phyloP scores from a whole-genome alignment of 2,113 vertebrate species.

The Cyanoramphus novaezelandiae region DNA sequence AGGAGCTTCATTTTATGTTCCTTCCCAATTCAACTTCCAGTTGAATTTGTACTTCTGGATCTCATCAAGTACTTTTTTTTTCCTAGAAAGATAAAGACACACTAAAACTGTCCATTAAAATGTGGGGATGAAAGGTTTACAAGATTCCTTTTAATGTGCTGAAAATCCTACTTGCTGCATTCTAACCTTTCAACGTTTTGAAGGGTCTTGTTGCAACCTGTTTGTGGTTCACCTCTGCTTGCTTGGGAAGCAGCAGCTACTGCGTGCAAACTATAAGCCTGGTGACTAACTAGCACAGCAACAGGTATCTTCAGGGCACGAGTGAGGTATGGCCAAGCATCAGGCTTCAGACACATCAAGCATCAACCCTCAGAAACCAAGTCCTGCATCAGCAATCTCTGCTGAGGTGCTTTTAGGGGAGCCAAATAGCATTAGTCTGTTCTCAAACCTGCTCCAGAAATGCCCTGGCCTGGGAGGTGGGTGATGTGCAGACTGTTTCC shows the following conservation, averaged over 20 bases:
- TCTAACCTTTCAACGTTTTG: background rate
- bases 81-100: background rate
- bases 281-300: background rate
- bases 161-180: background rate
- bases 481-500: background rate
- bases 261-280: background rate
- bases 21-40: background rate
- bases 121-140: background rate
- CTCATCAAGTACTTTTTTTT: background rate
- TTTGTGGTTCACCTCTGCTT: background rate
- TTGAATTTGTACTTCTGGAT: background rate
- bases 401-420: background rate
- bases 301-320: background rate
- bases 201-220: background rate
- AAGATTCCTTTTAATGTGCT: background rate
- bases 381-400: background rate
- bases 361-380: background rate
- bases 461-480: background rate
- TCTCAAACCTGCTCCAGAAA: background rate
- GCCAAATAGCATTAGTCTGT: background rate
- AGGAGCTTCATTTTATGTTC: background rate
- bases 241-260: background rate
- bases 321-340: background rate
- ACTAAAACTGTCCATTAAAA: background rate
- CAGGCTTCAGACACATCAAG: background rate